phyloP scores from a whole-genome alignment of 1,140 invertebrate genomes.

The Chionoecetes opilio region DNA sequence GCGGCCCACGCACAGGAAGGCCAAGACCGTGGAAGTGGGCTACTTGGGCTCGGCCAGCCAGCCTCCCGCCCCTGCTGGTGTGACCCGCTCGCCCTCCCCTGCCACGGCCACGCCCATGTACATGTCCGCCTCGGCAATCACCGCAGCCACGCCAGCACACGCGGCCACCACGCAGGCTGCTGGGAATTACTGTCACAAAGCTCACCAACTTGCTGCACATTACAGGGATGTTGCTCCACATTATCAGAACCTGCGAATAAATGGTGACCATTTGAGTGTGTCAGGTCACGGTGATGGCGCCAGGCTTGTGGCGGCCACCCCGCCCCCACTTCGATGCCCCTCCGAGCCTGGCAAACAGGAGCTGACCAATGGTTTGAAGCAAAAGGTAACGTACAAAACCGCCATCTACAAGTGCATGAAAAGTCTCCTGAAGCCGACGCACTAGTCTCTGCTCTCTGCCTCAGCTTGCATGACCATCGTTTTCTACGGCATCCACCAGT shows the following conservation, averaged over 20 bases:
- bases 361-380: conserved; percentile 42
- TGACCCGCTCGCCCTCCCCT: neutral
- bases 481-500: conserved; percentile 59
- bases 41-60: conserved; percentile 36
- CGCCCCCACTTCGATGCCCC: neutral
- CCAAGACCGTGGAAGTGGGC: conserved; percentile 75
- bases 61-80: neutral
- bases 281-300: neutral
- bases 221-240: neutral
- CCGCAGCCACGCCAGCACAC: neutral
- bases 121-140: neutral
- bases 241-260: neutral
- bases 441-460: conserved; percentile 62
- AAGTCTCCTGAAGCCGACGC: conserved; percentile 69
- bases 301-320: neutral
- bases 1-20: conserved; percentile 60
- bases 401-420: conserved; percentile 78
- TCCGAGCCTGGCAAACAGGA: conserved; percentile 36
- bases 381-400: conserved; percentile 77
- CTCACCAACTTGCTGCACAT: no score
- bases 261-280: neutral
- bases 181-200: neutral
- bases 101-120: neutral
- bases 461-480: conserved; percentile 70
- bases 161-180: neutral